A percentile compares a stretch with the other conserved stretches of the same genome.
Conservation (phyloP, 2,113 vertebrate genomes). For the Solea senegalensis region DNA sequence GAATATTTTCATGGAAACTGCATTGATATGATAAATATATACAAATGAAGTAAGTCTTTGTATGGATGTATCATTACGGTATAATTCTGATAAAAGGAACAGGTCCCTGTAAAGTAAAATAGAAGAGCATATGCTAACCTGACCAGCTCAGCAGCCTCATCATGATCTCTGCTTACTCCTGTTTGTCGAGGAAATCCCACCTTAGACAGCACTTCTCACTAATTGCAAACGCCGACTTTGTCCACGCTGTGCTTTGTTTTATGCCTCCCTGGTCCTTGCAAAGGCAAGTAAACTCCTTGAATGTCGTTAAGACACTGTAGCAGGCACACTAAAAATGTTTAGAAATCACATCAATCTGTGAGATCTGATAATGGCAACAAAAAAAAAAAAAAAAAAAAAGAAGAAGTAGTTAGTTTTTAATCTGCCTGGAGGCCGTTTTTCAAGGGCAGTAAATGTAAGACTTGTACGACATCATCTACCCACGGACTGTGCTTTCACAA, state of each 20-base stretch:
- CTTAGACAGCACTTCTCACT: conserved; percentile 33
- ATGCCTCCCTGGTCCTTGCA: background rate
- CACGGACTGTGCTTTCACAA: conserved; percentile 1
- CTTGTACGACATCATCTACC: background rate
- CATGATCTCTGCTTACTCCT: conserved; percentile 10
- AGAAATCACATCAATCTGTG: conserved; percentile 23
- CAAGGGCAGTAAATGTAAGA: conserved; percentile 7
- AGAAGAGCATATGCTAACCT: background rate
- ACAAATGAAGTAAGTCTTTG: too few relatives aligned
- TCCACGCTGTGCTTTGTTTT: conserved; percentile 3
- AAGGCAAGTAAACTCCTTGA: background rate
- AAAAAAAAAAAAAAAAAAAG: too few relatives aligned
- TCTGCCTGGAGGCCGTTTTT: conserved; percentile 11
- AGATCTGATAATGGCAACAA: background rate
- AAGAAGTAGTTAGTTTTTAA: background rate
- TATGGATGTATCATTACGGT: too few relatives aligned
- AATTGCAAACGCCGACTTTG: conserved; percentile 8
- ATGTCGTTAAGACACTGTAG: too few relatives aligned
- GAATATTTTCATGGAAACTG: too few relatives aligned
- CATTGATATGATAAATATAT: too few relatives aligned
- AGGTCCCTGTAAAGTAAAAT: too few relatives aligned
- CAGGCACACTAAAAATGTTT: background rate
- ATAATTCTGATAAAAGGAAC: too few relatives aligned
- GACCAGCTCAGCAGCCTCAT: conserved; percentile 34
- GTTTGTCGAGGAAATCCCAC: conserved; percentile 2